Base-by-base conservation (phyloP, 2,797 vertebrate species). In the Platyrinchus mystaceus region DNA sequence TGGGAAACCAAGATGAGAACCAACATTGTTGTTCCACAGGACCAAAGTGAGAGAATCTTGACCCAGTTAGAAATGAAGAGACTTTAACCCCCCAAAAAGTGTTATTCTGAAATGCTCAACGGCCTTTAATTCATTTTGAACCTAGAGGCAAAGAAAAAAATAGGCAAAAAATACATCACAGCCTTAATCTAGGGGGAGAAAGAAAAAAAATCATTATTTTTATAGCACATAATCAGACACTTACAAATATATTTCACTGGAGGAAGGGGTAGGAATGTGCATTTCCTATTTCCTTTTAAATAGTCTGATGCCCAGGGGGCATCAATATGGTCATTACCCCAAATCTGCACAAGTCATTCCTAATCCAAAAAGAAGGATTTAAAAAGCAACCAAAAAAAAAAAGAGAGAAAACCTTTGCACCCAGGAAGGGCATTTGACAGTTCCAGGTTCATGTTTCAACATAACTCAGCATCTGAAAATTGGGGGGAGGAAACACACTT, bases 91-190 rank as follows among this genome's bases (percentile, higher is more conserved):
- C 92, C 93, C 63, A 86, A 32, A 74, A 84, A 85, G 60, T 77
- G 82, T 86, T 52, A 86, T 69, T 92, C 77, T 50, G 91, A 92
- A 95, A 93, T 69, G 93, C 87, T 96, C 93, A 79, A 70, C 95
- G 96, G 97, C 95, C 90, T 98, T 97, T 97, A 97, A 97, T 97
- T 97, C 84, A 87, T 92, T 64, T 94, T 55, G 96, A 96, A 90
- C 96, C 96, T 84, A 90, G 96, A 96, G 93, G 96, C 87, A 64
- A 77, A 93, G 73, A 24, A 56, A 60, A 82, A 89, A 81, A 83
- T 41, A 88, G 28, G 95, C 91, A 91, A 95, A 93, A 95, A 96
- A 93, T 81, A 97, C 95, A 97, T 94, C 89, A 93, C 93, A 91
- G 93, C 95, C 92, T 91, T 89, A 52, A 83, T 88, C 95, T 97